These are phyloP conservation scores for Erythrolamprus reginae DNA, from an alignment of 2,113 vertebrate species.

Conservation along the genomic window DNA sequence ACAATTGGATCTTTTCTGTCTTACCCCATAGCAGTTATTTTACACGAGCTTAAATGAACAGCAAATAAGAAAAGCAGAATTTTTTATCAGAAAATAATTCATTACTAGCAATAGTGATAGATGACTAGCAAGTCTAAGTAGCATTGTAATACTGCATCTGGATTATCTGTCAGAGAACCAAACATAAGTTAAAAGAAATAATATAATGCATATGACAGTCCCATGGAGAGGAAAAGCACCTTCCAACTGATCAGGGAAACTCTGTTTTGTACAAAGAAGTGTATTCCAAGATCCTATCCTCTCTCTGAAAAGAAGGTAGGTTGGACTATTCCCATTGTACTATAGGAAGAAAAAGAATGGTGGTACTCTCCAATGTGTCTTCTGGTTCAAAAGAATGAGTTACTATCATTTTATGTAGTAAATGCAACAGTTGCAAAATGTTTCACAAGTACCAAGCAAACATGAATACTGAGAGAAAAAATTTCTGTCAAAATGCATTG, in stretches of 20 bases:
- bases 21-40: neutral
- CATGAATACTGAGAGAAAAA: neutral
- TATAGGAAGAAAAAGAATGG: neutral
- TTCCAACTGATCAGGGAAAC: neutral
- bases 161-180: neutral
- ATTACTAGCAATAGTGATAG: neutral
- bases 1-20: neutral
- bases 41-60: neutral
- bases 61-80: neutral
- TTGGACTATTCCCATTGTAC: neutral
- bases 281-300: neutral
- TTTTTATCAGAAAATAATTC: neutral
- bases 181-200: neutral
- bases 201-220: neutral
- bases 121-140: neutral
- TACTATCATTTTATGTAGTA: neutral
- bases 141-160: neutral
- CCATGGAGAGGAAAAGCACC: too few species aligned
- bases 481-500: neutral
- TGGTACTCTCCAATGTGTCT: neutral
- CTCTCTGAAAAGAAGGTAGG: neutral
- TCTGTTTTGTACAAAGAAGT: neutral
- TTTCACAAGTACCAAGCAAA: neutral
- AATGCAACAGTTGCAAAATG: neutral
- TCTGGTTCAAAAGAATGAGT: neutral